phyloP scores from a whole-genome alignment of 2,888 invertebrate genomes.

The Hyalella azteca region DNA sequence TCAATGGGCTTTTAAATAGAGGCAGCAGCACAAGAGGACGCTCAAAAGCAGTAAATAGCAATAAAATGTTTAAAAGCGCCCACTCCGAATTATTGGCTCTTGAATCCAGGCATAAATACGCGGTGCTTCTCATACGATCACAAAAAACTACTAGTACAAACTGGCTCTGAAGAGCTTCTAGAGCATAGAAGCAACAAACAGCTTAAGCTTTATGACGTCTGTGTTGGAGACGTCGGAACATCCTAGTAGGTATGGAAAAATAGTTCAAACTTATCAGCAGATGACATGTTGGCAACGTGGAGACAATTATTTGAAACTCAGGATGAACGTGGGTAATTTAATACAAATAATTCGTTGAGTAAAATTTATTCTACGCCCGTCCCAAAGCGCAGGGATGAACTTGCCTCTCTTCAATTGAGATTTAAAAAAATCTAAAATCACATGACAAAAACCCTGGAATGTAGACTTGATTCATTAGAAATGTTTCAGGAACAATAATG shows the following conservation, averaged over 20 bases:
- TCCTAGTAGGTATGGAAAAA: neutral
- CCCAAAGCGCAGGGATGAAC: too few relatives aligned
- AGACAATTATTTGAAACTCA: too few relatives aligned
- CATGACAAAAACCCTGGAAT: too few relatives aligned
- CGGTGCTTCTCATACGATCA: neutral
- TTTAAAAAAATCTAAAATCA: too few relatives aligned
- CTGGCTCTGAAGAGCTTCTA: neutral
- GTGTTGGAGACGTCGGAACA: neutral
- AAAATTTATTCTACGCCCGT: too few relatives aligned
- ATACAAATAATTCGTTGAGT: too few relatives aligned
- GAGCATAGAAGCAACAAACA: neutral
- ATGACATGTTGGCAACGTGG: neutral
- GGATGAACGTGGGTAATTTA: too few relatives aligned
- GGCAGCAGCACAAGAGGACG: neutral
- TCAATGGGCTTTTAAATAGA: constrained; percentile 35
- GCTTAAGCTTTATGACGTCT: neutral
- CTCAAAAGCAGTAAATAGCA: constrained; percentile 33
- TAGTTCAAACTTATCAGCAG: too few relatives aligned
- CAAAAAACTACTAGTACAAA: neutral
- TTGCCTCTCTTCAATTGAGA: too few relatives aligned
- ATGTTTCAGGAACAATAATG: too few relatives aligned
- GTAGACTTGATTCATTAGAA: too few relatives aligned
- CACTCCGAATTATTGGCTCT: constrained; percentile 26
- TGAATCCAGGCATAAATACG: neutral
- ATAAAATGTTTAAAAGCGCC: constrained; percentile 26